Base-by-base conservation (phyloP, 2,888 invertebrate genomes). In the Punctoribates punctum region DNA sequence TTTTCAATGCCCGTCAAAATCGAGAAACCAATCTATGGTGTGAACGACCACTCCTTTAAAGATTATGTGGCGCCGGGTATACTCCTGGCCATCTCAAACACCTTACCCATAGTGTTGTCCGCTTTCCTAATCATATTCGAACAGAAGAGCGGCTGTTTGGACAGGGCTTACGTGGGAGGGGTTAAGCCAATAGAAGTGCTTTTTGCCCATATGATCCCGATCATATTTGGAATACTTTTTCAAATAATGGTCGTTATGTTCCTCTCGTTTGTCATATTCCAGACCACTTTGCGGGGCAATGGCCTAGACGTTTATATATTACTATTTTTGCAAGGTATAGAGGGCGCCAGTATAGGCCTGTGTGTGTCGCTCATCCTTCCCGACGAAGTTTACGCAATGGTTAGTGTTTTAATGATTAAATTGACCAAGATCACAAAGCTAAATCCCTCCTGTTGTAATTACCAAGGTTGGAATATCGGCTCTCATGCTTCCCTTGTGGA, bases 271-370 rank as follows among this genome's bases (percentile, higher is more conserved):
- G 86, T 91, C 9, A 93, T 94, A 9, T 94, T 94, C 81, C 89
- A 91, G 0, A 93, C 96, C 74, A 91, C 94, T 83, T 92, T 93
- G 83, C 90, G 92, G 81, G 96, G 96, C n/a, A 91, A 93, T 75
- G 88, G 95, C 67, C 87, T 90, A 74, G 90, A 90, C 85, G 94
- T 95, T 25, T 88, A 96, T 79, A 86, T 92, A 80, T 85, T 96
- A 48, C 94, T 94, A 0, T 87, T 96, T 80, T 85, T 95, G 79
- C 94, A 95, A 85, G 96, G 93, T 0, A 88, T 96, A 57, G 94
- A 94, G 84, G 96, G 96, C 81, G 96, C 96, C 96, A 93, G 94
- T 83, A 93, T 95, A 85, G 96, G 96, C 76, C 93, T 96, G 85
- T 90, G 96, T 70, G 94, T 96, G 81, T 95, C 95, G 0, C 92